phyloP scores from a whole-genome alignment of 1,140 invertebrate species.

The Drosophila murphyi region DNA sequence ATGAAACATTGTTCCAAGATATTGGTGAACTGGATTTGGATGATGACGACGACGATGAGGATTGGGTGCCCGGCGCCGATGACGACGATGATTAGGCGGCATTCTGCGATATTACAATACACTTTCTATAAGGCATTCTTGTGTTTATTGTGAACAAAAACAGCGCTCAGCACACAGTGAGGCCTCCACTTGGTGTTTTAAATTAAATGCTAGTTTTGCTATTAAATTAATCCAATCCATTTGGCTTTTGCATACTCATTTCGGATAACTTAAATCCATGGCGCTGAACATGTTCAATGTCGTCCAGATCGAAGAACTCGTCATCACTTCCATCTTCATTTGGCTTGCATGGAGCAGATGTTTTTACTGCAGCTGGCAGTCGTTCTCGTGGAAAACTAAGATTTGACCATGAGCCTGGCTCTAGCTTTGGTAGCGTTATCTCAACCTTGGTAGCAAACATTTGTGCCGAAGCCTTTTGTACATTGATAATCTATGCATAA shows the following conservation, averaged over 20 bases:
- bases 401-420: constrained; percentile 92
- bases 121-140: constrained; percentile 50
- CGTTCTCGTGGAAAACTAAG: constrained; percentile 87
- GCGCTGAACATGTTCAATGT: constrained; percentile 80
- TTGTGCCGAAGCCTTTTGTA: constrained; percentile 89
- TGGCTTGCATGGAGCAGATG: constrained; percentile 19
- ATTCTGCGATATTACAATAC: constrained; percentile 35
- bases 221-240: constrained; percentile 54
- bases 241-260: constrained; percentile 57
- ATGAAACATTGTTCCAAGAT: constrained; percentile 97
- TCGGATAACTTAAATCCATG: constrained; percentile 64
- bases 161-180: background rate
- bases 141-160: constrained; percentile 42
- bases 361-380: constrained; percentile 49
- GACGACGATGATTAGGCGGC: constrained; percentile 61
- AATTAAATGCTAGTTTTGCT: constrained; percentile 59
- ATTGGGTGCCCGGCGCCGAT: constrained; percentile 76
- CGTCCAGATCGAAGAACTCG: constrained; percentile 83
- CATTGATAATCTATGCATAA: constrained; percentile 88
- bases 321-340: constrained; percentile 64
- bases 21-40: constrained; percentile 94
- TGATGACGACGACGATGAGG: constrained; percentile 87
- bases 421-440: constrained; percentile 95
- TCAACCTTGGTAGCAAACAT: constrained; percentile 98
- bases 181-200: constrained; percentile 33